phyloP scores from a whole-genome alignment of 2,113 vertebrate species.

The Paramormyrops kingsleyae region DNA sequence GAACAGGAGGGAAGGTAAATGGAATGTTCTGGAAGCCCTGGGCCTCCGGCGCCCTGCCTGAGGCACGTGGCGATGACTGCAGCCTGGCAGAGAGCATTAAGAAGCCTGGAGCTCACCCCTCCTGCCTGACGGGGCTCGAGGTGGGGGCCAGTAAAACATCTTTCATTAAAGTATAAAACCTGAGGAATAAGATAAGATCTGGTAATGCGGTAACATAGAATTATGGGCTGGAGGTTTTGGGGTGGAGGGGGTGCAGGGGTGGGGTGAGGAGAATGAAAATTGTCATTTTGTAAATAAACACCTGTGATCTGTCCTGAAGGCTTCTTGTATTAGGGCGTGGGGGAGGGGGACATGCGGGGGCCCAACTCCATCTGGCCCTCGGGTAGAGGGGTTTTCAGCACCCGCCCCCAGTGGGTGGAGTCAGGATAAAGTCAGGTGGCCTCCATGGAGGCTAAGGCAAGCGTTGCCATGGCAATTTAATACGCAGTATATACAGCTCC shows the following conservation, averaged over 20 bases:
- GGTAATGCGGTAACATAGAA: slow-evolving; percentile 69
- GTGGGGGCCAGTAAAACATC: slow-evolving; percentile 53
- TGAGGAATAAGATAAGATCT: slow-evolving; percentile 72
- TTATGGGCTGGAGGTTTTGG: slow-evolving; percentile 44
- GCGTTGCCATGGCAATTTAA: background rate
- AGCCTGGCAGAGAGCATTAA: slow-evolving; percentile 58
- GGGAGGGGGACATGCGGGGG: slow-evolving; percentile 21
- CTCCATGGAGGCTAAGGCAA: background rate
- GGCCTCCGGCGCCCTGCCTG: slow-evolving; percentile 32
- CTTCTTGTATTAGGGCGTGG: slow-evolving; percentile 47
- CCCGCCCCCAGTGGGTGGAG: slow-evolving; percentile 39
- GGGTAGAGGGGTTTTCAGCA: slow-evolving; percentile 44
- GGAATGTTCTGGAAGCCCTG: background rate
- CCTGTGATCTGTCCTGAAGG: slow-evolving; percentile 69
- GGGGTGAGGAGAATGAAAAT: slow-evolving; percentile 55
- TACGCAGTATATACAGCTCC: background rate
- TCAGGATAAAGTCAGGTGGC: slow-evolving; percentile 31
- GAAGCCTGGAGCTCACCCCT: slow-evolving; percentile 58
- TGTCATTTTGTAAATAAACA: slow-evolving; percentile 73
- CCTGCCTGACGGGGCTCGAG: slow-evolving; percentile 39
- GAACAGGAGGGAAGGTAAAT: background rate
- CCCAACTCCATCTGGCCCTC: slow-evolving; percentile 52
- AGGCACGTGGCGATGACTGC: slow-evolving; percentile 46
- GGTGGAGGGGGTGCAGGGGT: background rate
- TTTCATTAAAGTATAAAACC: slow-evolving; percentile 71